Percentiles rank a stretch among this genome's conserved stretches.
Evolutionary conservation across 2,113 vertebrate genomes (phyloP).

Genomic region (Naja naja): DNA sequence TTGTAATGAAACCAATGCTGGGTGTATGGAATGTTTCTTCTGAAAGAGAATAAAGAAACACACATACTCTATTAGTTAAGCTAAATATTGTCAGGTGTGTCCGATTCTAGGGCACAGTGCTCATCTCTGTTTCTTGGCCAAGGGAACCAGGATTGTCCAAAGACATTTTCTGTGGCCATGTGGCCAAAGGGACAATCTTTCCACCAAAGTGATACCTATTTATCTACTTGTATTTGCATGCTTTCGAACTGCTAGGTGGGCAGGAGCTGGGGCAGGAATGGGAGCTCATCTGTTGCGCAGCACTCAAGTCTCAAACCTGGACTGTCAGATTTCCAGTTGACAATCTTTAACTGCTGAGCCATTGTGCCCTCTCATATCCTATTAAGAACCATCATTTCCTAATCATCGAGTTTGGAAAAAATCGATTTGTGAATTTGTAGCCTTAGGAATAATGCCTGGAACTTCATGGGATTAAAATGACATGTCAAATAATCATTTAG

Average conservation of each 20-base stretch:
- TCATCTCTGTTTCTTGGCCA: neutral
- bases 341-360: neutral
- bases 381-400: neutral
- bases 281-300: neutral
- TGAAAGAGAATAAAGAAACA: neutral
- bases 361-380: neutral
- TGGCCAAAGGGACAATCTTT: neutral
- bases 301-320: neutral
- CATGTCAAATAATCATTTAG: neutral
- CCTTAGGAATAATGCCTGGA: neutral
- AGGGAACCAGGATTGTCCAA: neutral
- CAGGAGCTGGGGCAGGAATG: neutral
- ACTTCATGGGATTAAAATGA: neutral
- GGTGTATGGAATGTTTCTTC: neutral
- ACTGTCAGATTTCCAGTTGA: neutral
- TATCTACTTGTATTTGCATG: neutral
- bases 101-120: neutral
- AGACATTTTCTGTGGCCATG: neutral
- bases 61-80: neutral
- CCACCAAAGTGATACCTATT: neutral
- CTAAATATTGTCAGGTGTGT: neutral
- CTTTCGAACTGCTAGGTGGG: neutral
- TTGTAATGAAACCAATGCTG: neutral
- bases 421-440: neutral
- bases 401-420: neutral